Evolutionary conservation across 2,797 vertebrate species (phyloP).

Genomic region (Sebastes taczanowskii): DNA sequence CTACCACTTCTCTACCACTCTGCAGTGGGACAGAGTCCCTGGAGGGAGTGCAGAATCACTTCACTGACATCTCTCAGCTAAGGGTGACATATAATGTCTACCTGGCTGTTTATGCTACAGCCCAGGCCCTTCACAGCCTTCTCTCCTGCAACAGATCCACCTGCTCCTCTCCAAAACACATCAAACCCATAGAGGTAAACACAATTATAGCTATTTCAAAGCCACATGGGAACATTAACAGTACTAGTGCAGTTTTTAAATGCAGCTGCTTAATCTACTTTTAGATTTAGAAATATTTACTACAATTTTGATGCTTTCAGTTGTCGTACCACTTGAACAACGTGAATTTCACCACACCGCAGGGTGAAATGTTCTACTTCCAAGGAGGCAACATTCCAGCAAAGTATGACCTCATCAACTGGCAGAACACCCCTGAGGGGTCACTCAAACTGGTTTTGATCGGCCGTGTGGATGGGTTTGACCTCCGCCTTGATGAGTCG

Average conservation of each 20-base stretch:
- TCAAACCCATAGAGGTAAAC: slow-evolving; percentile 64
- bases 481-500: slow-evolving; percentile 74
- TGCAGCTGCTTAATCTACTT: neutral
- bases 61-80: slow-evolving; percentile 73
- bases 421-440: slow-evolving; percentile 70
- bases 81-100: slow-evolving; percentile 76
- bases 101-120: slow-evolving; percentile 77
- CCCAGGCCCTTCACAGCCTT: slow-evolving; percentile 75
- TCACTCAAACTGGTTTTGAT: slow-evolving; percentile 62
- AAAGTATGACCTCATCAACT: slow-evolving; percentile 84
- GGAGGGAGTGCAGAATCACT: slow-evolving; percentile 43
- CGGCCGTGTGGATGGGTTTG: slow-evolving; percentile 74
- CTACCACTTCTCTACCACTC: slow-evolving; percentile 15
- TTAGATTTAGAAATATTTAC: neutral
- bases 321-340: slow-evolving; percentile 67
- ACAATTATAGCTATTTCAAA: neutral
- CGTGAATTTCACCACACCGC: slow-evolving; percentile 72
- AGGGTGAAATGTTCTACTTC: slow-evolving; percentile 76
- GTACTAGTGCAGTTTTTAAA: neutral
- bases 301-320: slow-evolving; percentile 39
- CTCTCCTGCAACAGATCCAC: slow-evolving; percentile 54
- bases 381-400: slow-evolving; percentile 66
- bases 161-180: slow-evolving; percentile 48
- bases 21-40: slow-evolving; percentile 76
- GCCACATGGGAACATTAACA: neutral